phyloP scores from a whole-genome alignment of 2,797 vertebrate genomes.

The Xiphophorus birchmanni region DNA sequence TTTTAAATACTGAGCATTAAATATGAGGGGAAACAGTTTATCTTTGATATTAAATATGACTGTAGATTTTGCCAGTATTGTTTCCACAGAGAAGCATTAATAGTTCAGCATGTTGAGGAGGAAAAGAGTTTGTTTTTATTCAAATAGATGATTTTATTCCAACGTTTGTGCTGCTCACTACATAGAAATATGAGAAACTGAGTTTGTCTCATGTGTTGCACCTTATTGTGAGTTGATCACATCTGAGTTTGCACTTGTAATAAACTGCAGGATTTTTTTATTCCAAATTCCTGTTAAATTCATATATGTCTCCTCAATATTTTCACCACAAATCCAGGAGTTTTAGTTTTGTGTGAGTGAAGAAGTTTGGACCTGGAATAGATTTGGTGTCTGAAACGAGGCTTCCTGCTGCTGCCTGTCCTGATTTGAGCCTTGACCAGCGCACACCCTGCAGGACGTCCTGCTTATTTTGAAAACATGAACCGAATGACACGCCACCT shows the following conservation, averaged over 20 bases:
- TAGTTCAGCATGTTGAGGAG: neutral
- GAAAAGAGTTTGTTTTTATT: neutral
- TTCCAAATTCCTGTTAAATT: neutral
- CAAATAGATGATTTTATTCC: neutral
- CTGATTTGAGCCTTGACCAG: constrained; percentile 63
- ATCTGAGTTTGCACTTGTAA: neutral
- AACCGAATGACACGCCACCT: constrained; percentile 57
- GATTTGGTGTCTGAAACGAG: neutral
- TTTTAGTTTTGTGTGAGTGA: neutral
- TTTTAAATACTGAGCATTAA: too few species aligned
- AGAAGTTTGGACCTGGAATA: neutral
- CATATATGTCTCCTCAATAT: neutral
- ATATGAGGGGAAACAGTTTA: too few species aligned
- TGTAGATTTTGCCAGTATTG: too few species aligned
- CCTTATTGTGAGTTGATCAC: neutral
- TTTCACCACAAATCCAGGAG: neutral
- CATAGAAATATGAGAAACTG: neutral
- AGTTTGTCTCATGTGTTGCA: constrained; percentile 3
- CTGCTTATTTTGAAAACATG: constrained; percentile 68
- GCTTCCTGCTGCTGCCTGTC: constrained; percentile 42
- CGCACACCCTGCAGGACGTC: constrained; percentile 55
- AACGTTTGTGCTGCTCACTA: neutral
- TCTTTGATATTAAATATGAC: too few species aligned
- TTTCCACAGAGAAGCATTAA: neutral
- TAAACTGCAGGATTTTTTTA: neutral